Percentiles rank a stretch among this genome's conserved stretches.
These are phyloP conservation scores for Phenganax subtilis DNA, from an alignment of 92 coral and sea anemone genomes.

Conservation along the genomic window DNA sequence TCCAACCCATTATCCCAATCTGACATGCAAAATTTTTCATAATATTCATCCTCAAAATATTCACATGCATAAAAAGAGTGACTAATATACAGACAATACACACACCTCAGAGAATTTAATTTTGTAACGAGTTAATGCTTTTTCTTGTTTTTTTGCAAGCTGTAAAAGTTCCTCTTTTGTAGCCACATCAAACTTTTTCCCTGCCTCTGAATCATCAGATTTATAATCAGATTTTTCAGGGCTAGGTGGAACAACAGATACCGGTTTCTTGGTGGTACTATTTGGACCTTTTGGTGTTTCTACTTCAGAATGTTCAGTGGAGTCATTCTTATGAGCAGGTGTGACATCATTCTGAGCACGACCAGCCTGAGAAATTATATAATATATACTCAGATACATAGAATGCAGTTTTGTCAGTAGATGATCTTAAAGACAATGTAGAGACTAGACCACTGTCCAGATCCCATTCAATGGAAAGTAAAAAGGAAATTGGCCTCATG, in stretches of 20 bases:
- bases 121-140: conserved; percentile 77
- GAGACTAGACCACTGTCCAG: too few relatives aligned
- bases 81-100: background rate
- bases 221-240: conserved; percentile 60
- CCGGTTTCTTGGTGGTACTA: conserved; percentile 35
- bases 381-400: background rate
- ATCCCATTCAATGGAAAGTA: too few relatives aligned
- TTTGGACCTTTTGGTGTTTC: conserved; percentile 65
- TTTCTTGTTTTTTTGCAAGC: conserved; percentile 77
- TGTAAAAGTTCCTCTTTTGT: conserved; percentile 75
- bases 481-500: too few relatives aligned
- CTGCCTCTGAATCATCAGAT: conserved; percentile 89
- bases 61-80: background rate
- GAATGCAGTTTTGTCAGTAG: background rate
- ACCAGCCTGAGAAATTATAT: conserved; percentile 22
- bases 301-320: conserved; percentile 26
- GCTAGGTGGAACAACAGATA: conserved; percentile 55
- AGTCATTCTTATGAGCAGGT: conserved; percentile 7
- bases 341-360: conserved; percentile 34
- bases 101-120: conserved; percentile 84
- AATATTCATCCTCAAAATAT: background rate
- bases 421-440: too few relatives aligned
- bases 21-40: background rate
- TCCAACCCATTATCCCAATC: background rate
- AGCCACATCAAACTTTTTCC: conserved; percentile 66